Base-by-base conservation (phyloP, 2,888 invertebrate genomes). In the Nasonia oneida region DNA sequence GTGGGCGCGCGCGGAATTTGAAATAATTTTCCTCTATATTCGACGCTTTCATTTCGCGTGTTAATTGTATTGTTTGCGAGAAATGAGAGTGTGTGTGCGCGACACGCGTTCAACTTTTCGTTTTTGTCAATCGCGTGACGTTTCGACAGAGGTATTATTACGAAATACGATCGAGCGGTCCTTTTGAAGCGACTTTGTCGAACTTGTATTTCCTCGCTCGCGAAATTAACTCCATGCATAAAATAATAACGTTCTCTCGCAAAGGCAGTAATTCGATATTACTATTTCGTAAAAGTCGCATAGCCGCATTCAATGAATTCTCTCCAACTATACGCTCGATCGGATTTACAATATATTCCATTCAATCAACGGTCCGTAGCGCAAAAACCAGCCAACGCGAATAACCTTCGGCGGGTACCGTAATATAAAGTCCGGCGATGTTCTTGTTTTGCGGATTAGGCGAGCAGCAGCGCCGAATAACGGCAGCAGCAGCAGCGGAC, bases 371-470 rank as follows among this genome's bases (percentile, higher is more conserved):
- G 29, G 29, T 29, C 29, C 29, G 29, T 42, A 42, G 6, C 42
- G 57, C 57, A 18, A 57, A 57, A 57, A 57, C 57, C n/a, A 42
- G 6, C 42, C 4, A n/a, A 57, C 57, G 18, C 18, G 57, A 57
- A 18, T 57, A 57, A 18, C 18, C 57, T n/a, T 23, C 6, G n/a
- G 8, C 23, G 8, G 5, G 4, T 61, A 53, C 5, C 14, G 5
- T 61, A 61, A 0, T n/a, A 47, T 10, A 61, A 61, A 61, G n/a
- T 61, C 6, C 6, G 57, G 57, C 57, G 1, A 23, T 61, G n/a
- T 61, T 61, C 23, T 61, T 61, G 23, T 61, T 61, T 61, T n/a
- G n/a, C 57, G 57, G 57, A 57, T 57, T 57, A 57, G 57, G 57
- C 57, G 57, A 57, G 15, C 57, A 57, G 57, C 18, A 57, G 57